A percentile compares a stretch with the other conserved stretches of the same genome.
Conservation (phyloP, 2,888 invertebrate species). For the Apotomis betuletana region DNA sequence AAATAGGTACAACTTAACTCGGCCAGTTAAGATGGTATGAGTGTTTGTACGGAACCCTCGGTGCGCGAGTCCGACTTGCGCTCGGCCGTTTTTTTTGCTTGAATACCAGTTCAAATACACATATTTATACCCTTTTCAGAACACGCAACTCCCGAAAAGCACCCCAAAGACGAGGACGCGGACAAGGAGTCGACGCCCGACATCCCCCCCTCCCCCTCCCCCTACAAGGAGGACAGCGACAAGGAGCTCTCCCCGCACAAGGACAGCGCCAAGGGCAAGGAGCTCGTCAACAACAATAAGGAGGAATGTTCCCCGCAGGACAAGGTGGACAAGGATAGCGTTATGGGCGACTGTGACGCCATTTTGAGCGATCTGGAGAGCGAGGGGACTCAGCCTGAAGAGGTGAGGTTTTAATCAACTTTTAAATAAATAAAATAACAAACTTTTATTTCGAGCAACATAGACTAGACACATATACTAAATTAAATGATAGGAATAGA, state of each 20-base stretch:
- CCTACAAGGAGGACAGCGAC: slow-evolving; percentile 54
- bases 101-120: too few species aligned
- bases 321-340: slow-evolving; percentile 84
- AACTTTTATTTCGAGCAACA: too few species aligned
- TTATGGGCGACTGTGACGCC: slow-evolving; percentile 86
- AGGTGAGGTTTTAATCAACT: slow-evolving; percentile 78
- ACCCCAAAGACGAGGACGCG: slow-evolving; percentile 53
- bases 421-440: too few species aligned
- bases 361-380: slow-evolving; percentile 93
- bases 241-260: slow-evolving; percentile 68
- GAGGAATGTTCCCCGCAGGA: slow-evolving; percentile 77
- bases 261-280: slow-evolving; percentile 67
- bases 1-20: too few species aligned
- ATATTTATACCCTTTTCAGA: too few species aligned
- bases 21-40: too few species aligned
- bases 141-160: slow-evolving; percentile 55
- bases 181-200: slow-evolving; percentile 49
- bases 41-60: too few species aligned
- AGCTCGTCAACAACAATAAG: slow-evolving; percentile 75
- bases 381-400: slow-evolving; percentile 93
- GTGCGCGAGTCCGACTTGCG: too few species aligned
- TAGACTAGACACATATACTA: too few species aligned
- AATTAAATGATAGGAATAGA: too few species aligned
- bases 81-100: too few species aligned
- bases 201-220: slow-evolving; percentile 56